phyloP scores from a whole-genome alignment of 2,888 invertebrate genomes.

The Stictocephala bisonia region DNA sequence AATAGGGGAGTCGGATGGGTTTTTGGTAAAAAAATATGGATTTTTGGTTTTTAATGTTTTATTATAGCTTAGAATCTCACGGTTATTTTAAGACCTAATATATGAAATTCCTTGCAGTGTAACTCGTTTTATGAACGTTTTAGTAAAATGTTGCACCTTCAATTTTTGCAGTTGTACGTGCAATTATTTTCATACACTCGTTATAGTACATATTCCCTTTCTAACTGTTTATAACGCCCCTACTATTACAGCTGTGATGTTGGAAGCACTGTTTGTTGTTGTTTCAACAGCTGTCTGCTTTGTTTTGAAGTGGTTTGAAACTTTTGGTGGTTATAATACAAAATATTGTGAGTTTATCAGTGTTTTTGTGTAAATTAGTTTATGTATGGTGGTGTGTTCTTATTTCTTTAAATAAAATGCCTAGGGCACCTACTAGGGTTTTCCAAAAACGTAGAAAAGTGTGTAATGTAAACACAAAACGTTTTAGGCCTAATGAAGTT shows the following conservation, averaged over 20 bases:
- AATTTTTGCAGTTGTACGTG: conserved; percentile 3
- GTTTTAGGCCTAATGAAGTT: conserved; percentile 34
- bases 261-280: conserved; percentile 26
- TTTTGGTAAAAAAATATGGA: no score
- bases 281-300: conserved; percentile 23
- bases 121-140: no score
- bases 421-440: conserved; percentile 28
- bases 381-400: not conserved
- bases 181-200: conserved; percentile 27
- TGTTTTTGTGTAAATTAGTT: conserved; percentile 20
- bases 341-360: conserved; percentile 33
- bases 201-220: conserved; percentile 27
- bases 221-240: no score
- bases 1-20: no score
- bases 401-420: conserved; percentile 17
- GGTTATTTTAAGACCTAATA: no score
- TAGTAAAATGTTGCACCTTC: conserved; percentile 29
- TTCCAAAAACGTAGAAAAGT: conserved; percentile 19
- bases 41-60: no score
- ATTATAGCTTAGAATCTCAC: no score
- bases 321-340: conserved; percentile 15
- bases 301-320: not conserved
- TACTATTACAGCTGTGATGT: conserved; percentile 16
- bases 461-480: conserved; percentile 34
- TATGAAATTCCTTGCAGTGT: no score